Evolutionary conservation across 1,140 invertebrate genomes (phyloP).

Genomic region (Drosophila santomea): DNA sequence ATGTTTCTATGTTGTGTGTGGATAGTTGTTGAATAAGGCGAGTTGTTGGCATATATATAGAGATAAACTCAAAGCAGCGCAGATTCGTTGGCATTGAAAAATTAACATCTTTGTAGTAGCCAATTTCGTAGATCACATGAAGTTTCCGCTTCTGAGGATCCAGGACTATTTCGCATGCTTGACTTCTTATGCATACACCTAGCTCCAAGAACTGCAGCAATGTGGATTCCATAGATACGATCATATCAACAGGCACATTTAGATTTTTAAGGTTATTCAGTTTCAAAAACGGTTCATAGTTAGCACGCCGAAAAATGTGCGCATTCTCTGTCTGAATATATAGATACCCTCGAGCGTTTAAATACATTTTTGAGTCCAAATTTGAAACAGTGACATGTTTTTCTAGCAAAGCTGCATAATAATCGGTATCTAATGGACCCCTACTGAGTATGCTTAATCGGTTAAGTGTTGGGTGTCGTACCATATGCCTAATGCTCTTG

Average conservation of each 20-base stretch:
- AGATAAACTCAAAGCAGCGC: not conserved
- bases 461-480: not conserved
- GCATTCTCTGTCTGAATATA: not conserved
- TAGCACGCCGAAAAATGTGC: not conserved
- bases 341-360: not conserved
- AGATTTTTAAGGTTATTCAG: slow-evolving; percentile 12
- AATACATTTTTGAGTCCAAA: not conserved
- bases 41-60: not conserved
- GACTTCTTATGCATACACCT: not conserved
- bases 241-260: not conserved
- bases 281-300: not conserved
- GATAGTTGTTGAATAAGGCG: not conserved
- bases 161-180: not conserved
- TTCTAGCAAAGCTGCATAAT: not conserved
- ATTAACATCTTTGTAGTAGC: no score
- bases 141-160: not conserved
- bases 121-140: no score
- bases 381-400: slow-evolving; percentile 4
- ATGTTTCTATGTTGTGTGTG: not conserved
- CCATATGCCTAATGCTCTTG: slow-evolving; percentile 13
- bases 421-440: not conserved
- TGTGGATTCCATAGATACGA: not conserved
- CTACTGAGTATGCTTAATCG: not conserved
- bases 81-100: not conserved
- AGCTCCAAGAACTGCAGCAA: slow-evolving; percentile 11